Evolutionary conservation across 2,113 vertebrate genomes (phyloP).

Genomic region (Opisthocomus hoazin): DNA sequence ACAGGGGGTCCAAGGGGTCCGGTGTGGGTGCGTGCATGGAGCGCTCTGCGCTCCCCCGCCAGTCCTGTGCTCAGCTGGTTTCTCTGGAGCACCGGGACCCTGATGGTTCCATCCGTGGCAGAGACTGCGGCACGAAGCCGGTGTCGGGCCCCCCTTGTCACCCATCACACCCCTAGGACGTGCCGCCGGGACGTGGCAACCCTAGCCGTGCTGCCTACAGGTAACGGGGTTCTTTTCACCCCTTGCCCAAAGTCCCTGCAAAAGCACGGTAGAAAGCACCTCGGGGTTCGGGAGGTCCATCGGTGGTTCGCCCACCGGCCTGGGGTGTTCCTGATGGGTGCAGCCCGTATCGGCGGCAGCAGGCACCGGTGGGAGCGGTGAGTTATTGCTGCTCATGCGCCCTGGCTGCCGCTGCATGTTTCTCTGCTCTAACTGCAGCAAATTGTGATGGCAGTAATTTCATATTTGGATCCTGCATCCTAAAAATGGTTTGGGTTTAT

Average conservation of each 20-base stretch:
- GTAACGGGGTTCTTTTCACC: background rate
- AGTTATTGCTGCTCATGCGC: background rate
- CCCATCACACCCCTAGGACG: background rate
- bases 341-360: background rate
- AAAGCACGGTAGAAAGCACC: background rate
- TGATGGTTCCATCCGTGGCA: rapidly evolving
- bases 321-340: background rate
- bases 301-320: background rate
- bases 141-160: rapidly evolving
- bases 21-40: background rate
- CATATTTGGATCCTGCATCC: background rate
- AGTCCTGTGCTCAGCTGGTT: background rate
- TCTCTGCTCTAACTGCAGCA: background rate
- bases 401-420: background rate
- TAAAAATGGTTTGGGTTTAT: background rate
- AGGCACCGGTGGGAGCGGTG: background rate
- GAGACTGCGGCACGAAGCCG: background rate
- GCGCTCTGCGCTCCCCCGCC: background rate
- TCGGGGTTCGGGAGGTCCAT: background rate
- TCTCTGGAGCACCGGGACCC: background rate
- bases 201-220: no score
- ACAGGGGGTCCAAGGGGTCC: rapidly evolving
- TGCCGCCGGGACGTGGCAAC: background rate
- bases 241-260: background rate
- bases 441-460: background rate